Conservation (phyloP, 2,888 invertebrate species). For the Adineta ricciae region DNA sequence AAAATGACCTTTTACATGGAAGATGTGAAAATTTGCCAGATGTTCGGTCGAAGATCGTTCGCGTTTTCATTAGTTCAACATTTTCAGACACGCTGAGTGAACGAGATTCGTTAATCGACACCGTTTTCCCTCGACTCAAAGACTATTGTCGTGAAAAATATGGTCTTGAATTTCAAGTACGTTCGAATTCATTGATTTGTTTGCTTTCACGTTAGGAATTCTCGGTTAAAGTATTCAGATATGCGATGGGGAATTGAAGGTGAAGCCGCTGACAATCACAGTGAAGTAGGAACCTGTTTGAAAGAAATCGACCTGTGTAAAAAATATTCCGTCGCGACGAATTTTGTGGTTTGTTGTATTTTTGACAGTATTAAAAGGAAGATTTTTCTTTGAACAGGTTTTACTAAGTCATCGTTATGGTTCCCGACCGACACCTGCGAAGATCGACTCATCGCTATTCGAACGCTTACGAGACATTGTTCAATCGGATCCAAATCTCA, state of each 20-base stretch:
- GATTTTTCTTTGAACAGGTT: slow-evolving; percentile 39
- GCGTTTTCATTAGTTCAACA: slow-evolving; percentile 29
- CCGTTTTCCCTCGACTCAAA: slow-evolving; percentile 39
- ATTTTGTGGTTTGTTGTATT: slow-evolving; percentile 40
- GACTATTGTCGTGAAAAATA: slow-evolving; percentile 42
- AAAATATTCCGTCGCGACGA: slow-evolving; percentile 41
- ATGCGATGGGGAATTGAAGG: slow-evolving; percentile 41
- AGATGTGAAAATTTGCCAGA: neutral
- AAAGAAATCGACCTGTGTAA: slow-evolving; percentile 41
- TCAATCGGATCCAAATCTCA: neutral
- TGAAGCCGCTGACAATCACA: slow-evolving; percentile 35
- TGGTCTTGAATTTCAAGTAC: slow-evolving; percentile 45
- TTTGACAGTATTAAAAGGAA: neutral
- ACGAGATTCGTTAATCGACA: slow-evolving; percentile 26
- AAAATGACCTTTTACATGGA: neutral
- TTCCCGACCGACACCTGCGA: slow-evolving; percentile 38
- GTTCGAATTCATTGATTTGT: neutral
- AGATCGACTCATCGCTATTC: slow-evolving; percentile 37
- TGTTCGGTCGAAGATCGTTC: slow-evolving; percentile 16
- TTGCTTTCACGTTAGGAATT: slow-evolving; percentile 36
- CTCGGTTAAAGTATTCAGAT: slow-evolving; percentile 41
- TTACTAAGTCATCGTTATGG: slow-evolving; percentile 45
- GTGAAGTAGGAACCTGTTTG: slow-evolving; percentile 31
- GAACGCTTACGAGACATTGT: neutral
- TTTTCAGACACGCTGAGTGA: slow-evolving; percentile 30